phyloP scores from a whole-genome alignment of 2,888 invertebrate genomes.

The Drosophila kuntzei region DNA sequence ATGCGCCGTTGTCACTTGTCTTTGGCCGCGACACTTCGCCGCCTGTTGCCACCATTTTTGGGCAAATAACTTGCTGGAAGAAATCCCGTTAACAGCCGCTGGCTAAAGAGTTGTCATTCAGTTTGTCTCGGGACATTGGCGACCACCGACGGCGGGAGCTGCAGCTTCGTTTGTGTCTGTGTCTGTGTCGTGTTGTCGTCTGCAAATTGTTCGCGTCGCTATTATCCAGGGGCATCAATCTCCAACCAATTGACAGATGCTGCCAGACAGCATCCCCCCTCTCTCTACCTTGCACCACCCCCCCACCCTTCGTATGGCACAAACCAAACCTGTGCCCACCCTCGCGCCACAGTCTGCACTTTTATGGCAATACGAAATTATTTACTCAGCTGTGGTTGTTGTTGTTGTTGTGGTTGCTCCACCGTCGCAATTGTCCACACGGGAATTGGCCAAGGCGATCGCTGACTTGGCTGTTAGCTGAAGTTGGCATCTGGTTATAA shows the following conservation, averaged over 20 bases:
- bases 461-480: slow-evolving; percentile 22
- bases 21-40: slow-evolving; percentile 53
- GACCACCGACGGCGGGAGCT: slow-evolving; percentile 56
- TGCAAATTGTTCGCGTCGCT: slow-evolving; percentile 81
- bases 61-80: slow-evolving; percentile 75
- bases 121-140: slow-evolving; percentile 60
- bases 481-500: slow-evolving; percentile 55
- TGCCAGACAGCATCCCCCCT: slow-evolving; percentile 43
- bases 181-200: slow-evolving; percentile 74
- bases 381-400: slow-evolving; percentile 62
- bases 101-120: slow-evolving; percentile 79
- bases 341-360: slow-evolving; percentile 49
- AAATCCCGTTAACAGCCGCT: slow-evolving; percentile 54
- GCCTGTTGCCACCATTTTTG: slow-evolving; percentile 72
- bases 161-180: slow-evolving; percentile 29
- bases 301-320: neutral
- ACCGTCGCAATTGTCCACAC: slow-evolving; percentile 72
- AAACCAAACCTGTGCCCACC: slow-evolving; percentile 24
- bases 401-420: slow-evolving; percentile 20
- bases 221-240: slow-evolving; percentile 81
- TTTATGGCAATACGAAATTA: slow-evolving; percentile 79
- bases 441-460: slow-evolving; percentile 70
- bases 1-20: slow-evolving; percentile 77
- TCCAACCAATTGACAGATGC: slow-evolving; percentile 75
- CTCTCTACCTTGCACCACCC: slow-evolving; percentile 2